Evolutionary conservation across 1,140 invertebrate genomes (phyloP).

Genomic region (Drosophila grimshawi): DNA sequence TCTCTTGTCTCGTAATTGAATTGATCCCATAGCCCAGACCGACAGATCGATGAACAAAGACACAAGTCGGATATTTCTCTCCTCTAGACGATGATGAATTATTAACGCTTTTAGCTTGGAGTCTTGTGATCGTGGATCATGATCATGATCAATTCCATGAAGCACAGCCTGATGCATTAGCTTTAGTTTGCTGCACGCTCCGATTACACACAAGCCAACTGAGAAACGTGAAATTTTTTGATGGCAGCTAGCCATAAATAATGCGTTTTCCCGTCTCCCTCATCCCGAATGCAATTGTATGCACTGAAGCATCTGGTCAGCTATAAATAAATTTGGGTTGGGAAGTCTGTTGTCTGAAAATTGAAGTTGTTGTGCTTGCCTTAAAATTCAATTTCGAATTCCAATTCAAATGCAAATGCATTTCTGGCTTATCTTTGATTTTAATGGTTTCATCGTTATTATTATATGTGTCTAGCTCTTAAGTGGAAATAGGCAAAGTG

Average conservation of each 20-base stretch:
- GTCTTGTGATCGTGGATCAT: slow-evolving; percentile 10
- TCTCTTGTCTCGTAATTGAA: slow-evolving; percentile 41
- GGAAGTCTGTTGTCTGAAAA: neutral
- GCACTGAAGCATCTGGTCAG: slow-evolving; percentile 25
- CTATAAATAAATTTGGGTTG: slow-evolving; percentile 48
- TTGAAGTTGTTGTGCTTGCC: neutral
- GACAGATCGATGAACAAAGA: slow-evolving; percentile 20
- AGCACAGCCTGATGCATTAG: slow-evolving; percentile 2
- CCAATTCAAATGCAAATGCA: neutral
- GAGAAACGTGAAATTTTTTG: slow-evolving; percentile 30
- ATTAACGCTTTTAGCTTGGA: slow-evolving; percentile 37
- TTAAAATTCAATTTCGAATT: neutral
- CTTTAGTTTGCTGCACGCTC: slow-evolving; percentile 5
- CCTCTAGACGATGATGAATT: slow-evolving; percentile 41
- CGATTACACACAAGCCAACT: slow-evolving; percentile 38
- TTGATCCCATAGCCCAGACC: slow-evolving; percentile 23
- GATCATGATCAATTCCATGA: slow-evolving; percentile 12
- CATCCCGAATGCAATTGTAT: slow-evolving; percentile 8
- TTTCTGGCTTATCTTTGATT: neutral
- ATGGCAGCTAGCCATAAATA: slow-evolving; percentile 65
- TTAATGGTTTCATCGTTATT: neutral
- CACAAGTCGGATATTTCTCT: slow-evolving; percentile 2
- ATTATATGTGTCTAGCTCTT: neutral
- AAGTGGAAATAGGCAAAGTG: neutral
- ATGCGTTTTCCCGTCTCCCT: slow-evolving; percentile 38